Evolutionary conservation across 1,140 invertebrate genomes (phyloP).

Genomic region (Catajapyx aquilonaris): DNA sequence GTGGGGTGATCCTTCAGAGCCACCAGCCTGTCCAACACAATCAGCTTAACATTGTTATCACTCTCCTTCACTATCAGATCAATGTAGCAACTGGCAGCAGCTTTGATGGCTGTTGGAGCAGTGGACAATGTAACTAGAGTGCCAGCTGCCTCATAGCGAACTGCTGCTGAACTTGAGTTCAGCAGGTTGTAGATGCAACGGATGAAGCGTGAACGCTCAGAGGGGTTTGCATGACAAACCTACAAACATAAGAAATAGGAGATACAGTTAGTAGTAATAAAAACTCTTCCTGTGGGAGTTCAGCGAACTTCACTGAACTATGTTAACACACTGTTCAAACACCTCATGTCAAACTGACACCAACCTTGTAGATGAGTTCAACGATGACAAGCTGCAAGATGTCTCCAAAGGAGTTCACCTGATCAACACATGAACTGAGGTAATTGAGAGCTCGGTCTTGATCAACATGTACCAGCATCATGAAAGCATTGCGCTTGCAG

Average conservation of each 20-base stretch:
- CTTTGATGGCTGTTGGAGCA: slow-evolving; percentile 92
- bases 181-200: slow-evolving; percentile 95
- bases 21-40: slow-evolving; percentile 86
- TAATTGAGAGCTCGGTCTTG: slow-evolving; percentile 82
- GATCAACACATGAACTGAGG: slow-evolving; percentile 81
- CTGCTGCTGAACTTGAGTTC: slow-evolving; percentile 88
- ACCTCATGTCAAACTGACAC: too few relatives aligned
- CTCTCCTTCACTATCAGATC: slow-evolving; percentile 97
- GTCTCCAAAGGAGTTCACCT: slow-evolving; percentile 87
- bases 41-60: slow-evolving; percentile 99
- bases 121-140: slow-evolving; percentile 97
- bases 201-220: slow-evolving; percentile 88
- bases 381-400: slow-evolving; percentile 97
- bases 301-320: too few relatives aligned
- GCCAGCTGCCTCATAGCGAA: slow-evolving; percentile 95
- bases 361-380: slow-evolving; percentile 98
- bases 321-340: too few relatives aligned
- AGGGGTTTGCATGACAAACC: slow-evolving; percentile 94
- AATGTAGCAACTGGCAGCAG: slow-evolving; percentile 93
- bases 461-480: slow-evolving; percentile 96
- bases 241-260: slow-evolving; percentile 18
- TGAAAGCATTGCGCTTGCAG: slow-evolving; percentile 95
- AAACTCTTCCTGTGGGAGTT: too few relatives aligned
- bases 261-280: not conserved
- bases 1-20: slow-evolving; percentile 65